Percentiles rank a stretch among this genome's conserved stretches.
phyloP scores from a whole-genome alignment of 2,888 invertebrate genomes.

The Pseudococcus viburni region DNA sequence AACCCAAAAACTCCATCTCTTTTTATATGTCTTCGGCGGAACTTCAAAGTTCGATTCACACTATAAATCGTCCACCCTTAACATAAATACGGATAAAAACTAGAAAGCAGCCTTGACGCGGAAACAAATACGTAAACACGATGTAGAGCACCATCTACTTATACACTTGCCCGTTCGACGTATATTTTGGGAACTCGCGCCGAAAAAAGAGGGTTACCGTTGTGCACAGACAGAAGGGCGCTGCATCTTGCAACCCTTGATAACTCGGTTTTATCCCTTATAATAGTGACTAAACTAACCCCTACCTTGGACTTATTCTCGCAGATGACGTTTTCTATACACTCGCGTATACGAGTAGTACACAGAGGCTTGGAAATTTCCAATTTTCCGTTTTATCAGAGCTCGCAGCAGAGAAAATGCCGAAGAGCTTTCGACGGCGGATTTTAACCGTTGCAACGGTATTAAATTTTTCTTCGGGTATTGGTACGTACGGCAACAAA shows the following conservation, averaged over 20 bases:
- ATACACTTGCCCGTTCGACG: conserved; percentile 1
- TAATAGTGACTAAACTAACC: conserved; percentile 60
- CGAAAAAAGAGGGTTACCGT: conserved; percentile 60
- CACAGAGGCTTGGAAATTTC: conserved; percentile 42
- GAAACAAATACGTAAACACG: no score
- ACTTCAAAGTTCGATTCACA: no score
- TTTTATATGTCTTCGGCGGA: no score
- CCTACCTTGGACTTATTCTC: conserved; percentile 35
- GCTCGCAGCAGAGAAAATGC: neutral
- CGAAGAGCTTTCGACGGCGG: neutral
- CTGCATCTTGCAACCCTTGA: conserved; percentile 62
- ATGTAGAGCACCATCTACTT: neutral
- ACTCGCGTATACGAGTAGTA: neutral
- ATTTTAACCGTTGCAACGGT: conserved; percentile 49
- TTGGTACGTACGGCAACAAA: neutral
- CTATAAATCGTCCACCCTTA: no score
- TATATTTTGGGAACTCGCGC: conserved; percentile 52
- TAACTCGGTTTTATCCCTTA: conserved; percentile 60
- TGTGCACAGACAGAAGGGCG: conserved; percentile 53
- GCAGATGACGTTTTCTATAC: conserved; percentile 39
- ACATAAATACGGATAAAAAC: no score
- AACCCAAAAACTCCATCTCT: no score
- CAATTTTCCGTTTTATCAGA: conserved; percentile 44
- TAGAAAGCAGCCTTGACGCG: no score
- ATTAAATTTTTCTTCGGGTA: conserved; percentile 47